phyloP scores from a whole-genome alignment of 2,888 invertebrate species.

The Disparrhopalites patrizii region DNA sequence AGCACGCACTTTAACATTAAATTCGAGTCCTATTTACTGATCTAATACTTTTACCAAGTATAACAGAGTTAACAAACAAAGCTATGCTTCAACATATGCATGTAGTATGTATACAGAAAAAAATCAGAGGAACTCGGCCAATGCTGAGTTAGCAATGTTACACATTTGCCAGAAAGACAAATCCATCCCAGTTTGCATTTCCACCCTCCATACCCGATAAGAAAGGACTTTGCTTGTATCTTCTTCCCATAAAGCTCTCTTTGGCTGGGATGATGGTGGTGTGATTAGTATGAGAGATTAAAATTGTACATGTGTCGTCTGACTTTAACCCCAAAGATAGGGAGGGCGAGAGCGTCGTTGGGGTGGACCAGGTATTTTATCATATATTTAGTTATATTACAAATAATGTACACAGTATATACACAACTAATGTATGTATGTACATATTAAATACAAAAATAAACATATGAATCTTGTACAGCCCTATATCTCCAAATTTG shows the following conservation, averaged over 20 bases:
- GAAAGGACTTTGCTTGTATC: neutral
- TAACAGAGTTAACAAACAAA: neutral
- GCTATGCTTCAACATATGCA: neutral
- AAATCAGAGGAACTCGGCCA: neutral
- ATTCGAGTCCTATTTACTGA: too few relatives aligned
- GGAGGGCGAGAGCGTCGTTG: neutral
- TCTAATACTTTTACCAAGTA: neutral
- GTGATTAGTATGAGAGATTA: slow-evolving; percentile 9
- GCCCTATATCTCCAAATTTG: too few relatives aligned
- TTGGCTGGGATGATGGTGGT: neutral
- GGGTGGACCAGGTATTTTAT: slow-evolving; percentile 1
- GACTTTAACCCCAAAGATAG: slow-evolving; percentile 9
- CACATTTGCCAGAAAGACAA: neutral
- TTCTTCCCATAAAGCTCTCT: slow-evolving; percentile 2
- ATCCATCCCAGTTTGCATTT: slow-evolving; percentile 1
- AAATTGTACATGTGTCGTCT: slow-evolving; percentile 11
- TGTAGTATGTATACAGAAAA: neutral
- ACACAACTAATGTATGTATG: neutral
- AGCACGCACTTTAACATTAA: too few relatives aligned
- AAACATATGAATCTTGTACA: too few relatives aligned
- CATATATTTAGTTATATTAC: neutral
- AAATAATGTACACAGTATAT: neutral
- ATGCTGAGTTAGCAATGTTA: neutral
- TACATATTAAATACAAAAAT: neutral
- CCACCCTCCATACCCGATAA: slow-evolving; percentile 2